These are phyloP conservation scores for Drosophila kambysellisi DNA, from an alignment of 2,888 invertebrate genomes.

Conservation along the genomic window DNA sequence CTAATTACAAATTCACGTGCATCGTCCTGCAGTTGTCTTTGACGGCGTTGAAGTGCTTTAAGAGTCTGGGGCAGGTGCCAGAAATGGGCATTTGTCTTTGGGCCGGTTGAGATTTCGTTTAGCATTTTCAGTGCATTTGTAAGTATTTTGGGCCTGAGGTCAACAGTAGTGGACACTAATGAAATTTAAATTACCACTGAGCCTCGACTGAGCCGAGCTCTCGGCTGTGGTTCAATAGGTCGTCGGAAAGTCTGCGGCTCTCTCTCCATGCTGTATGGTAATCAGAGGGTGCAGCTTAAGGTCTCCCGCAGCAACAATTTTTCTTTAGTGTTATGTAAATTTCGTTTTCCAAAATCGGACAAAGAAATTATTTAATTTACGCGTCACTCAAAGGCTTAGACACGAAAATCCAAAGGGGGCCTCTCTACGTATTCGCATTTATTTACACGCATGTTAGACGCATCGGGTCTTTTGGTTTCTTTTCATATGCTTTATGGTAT, in stretches of 20 bases:
- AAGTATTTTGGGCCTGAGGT: slow-evolving; percentile 20
- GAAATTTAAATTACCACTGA: slow-evolving; percentile 60
- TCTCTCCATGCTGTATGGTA: slow-evolving; percentile 46
- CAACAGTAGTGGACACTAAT: slow-evolving; percentile 37
- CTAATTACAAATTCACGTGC: slow-evolving; percentile 63
- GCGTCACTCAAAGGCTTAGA: slow-evolving; percentile 54
- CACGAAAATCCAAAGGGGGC: slow-evolving; percentile 15
- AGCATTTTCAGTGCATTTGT: slow-evolving; percentile 33
- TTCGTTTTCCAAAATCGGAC: slow-evolving; percentile 36
- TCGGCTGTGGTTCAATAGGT: slow-evolving; percentile 62
- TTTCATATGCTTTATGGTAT: slow-evolving; percentile 47
- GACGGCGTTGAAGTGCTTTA: slow-evolving; percentile 23
- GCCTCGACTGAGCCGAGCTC: slow-evolving; percentile 27
- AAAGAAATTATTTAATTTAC: slow-evolving; percentile 80
- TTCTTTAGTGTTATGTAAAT: slow-evolving; percentile 69
- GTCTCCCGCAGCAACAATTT: slow-evolving; percentile 65
- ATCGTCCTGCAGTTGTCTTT: slow-evolving; percentile 50
- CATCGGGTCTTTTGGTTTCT: slow-evolving; percentile 48
- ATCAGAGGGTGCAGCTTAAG: slow-evolving; percentile 43
- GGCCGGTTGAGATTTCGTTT: slow-evolving; percentile 33
- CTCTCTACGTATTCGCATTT: slow-evolving; percentile 70
- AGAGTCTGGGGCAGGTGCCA: slow-evolving; percentile 53
- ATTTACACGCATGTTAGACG: slow-evolving; percentile 75
- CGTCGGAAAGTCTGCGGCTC: slow-evolving; percentile 61
- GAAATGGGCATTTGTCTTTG: slow-evolving; percentile 38